Conservation (phyloP, 2,797 vertebrate species). For the Ctenopoma kingsleyae region DNA sequence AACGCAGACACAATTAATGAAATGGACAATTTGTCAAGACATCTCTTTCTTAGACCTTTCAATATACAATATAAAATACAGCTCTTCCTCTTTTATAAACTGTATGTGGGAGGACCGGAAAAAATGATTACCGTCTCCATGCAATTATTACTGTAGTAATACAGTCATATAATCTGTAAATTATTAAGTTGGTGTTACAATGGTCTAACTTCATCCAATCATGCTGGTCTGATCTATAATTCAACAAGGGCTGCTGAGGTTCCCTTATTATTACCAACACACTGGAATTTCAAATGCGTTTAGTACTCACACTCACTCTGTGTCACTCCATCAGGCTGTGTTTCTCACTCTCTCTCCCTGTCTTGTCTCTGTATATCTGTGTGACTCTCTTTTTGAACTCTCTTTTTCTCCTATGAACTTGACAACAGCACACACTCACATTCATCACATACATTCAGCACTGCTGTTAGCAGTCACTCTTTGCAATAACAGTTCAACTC, state of each 20-base stretch:
- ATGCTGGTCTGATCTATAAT: constrained; percentile 83
- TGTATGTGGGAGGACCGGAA: constrained; percentile 32
- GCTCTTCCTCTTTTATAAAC: constrained; percentile 19
- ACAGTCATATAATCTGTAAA: constrained; percentile 84
- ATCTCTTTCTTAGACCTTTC: constrained; percentile 9
- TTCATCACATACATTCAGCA: constrained; percentile 52
- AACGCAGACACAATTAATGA: not conserved
- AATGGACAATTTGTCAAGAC: not conserved
- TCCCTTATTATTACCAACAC: constrained; percentile 81
- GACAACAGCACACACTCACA: constrained; percentile 48
- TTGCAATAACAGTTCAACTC: constrained; percentile 46
- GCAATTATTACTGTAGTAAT: constrained; percentile 82
- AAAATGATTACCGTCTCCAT: constrained; percentile 60
- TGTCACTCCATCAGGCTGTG: constrained; percentile 65
- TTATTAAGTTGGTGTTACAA: constrained; percentile 83
- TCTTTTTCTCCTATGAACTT: constrained; percentile 29
- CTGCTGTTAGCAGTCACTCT: constrained; percentile 54
- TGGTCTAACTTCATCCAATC: constrained; percentile 85
- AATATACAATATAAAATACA: constrained; percentile 11
- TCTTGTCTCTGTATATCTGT: constrained; percentile 47
- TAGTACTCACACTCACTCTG: constrained; percentile 55
- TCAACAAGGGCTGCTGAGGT: constrained; percentile 80
- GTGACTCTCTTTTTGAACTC: constrained; percentile 39
- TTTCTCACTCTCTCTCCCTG: constrained; percentile 33
- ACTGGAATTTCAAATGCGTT: constrained; percentile 76